Percentiles rank a stretch among this genome's conserved stretches.
These are phyloP conservation scores for Grantiella picta DNA, from an alignment of 2,113 vertebrate species.

Conservation along the genomic window DNA sequence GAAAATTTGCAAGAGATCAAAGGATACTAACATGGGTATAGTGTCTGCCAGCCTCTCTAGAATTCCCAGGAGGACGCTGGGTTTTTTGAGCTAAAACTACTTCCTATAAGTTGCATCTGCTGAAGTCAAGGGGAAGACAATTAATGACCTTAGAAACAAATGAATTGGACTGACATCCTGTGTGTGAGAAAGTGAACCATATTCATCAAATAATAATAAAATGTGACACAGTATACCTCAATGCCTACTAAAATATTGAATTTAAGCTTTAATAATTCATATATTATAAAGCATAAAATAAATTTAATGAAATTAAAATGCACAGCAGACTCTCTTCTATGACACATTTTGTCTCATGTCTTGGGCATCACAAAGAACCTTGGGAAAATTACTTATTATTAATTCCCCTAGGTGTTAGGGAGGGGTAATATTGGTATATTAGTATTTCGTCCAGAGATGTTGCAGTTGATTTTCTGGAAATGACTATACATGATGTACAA, in stretches of 20 bases:
- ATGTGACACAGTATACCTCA: background rate
- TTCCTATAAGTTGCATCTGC: background rate
- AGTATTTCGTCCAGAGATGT: background rate
- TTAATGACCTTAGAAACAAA: background rate
- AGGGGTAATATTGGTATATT: background rate
- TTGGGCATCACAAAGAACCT: background rate
- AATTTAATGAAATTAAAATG: background rate
- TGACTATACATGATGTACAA: background rate
- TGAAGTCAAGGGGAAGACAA: background rate
- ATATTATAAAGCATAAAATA: background rate
- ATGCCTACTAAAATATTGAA: background rate
- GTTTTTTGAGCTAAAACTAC: background rate
- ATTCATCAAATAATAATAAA: background rate
- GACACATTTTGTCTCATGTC: background rate
- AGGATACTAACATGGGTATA: background rate
- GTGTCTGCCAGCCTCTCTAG: background rate
- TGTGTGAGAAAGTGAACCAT: background rate
- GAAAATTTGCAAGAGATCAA: background rate
- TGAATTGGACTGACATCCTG: background rate
- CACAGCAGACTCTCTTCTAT: background rate
- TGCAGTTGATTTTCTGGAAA: background rate
- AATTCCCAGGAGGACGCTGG: background rate
- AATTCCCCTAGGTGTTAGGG: background rate
- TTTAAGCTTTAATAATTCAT: background rate
- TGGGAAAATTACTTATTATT: background rate